These are phyloP conservation scores for Clostera curtula DNA, from an alignment of 2,888 invertebrate species.

Conservation along the genomic window DNA sequence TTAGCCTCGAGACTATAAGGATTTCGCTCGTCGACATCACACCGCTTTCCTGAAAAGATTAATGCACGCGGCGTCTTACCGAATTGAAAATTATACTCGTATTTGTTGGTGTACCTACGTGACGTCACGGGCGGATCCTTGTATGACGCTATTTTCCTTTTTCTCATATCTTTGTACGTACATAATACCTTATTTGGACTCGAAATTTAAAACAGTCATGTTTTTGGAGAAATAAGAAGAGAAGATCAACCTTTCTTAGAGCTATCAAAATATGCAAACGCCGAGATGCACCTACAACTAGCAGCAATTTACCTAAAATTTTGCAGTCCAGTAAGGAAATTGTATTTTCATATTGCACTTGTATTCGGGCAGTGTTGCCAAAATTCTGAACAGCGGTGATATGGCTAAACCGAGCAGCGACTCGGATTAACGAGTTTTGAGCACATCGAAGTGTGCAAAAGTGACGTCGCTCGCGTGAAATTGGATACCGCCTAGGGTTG, in stretches of 20 bases:
- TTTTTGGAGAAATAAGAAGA: too few relatives aligned
- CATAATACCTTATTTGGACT: too few relatives aligned
- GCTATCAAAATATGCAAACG: too few relatives aligned
- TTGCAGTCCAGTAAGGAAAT: neutral
- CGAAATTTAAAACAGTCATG: too few relatives aligned
- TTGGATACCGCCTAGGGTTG: slow-evolving; percentile 24
- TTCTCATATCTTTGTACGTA: too few relatives aligned
- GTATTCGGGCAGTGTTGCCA: neutral
- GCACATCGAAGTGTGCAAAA: slow-evolving; percentile 6
- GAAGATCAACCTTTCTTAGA: too few relatives aligned
- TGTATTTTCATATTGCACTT: neutral
- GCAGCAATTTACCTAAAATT: too few relatives aligned
- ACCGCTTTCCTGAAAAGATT: slow-evolving; percentile 39
- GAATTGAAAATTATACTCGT: slow-evolving; percentile 24
- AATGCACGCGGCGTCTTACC: slow-evolving; percentile 16
- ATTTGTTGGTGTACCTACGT: too few relatives aligned
- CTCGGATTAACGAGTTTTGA: slow-evolving; percentile 14
- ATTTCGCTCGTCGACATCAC: slow-evolving; percentile 38
- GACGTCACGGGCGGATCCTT: too few relatives aligned
- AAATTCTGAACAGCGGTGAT: neutral
- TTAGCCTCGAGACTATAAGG: too few relatives aligned
- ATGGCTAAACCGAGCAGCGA: slow-evolving; percentile 2
- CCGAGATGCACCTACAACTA: too few relatives aligned
- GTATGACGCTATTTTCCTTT: too few relatives aligned
- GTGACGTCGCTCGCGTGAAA: slow-evolving; percentile 21